A percentile compares a stretch with the other conserved stretches of the same genome.
phyloP scores from a whole-genome alignment of 1,140 invertebrate species.

The Leptinotarsa lineolata region DNA sequence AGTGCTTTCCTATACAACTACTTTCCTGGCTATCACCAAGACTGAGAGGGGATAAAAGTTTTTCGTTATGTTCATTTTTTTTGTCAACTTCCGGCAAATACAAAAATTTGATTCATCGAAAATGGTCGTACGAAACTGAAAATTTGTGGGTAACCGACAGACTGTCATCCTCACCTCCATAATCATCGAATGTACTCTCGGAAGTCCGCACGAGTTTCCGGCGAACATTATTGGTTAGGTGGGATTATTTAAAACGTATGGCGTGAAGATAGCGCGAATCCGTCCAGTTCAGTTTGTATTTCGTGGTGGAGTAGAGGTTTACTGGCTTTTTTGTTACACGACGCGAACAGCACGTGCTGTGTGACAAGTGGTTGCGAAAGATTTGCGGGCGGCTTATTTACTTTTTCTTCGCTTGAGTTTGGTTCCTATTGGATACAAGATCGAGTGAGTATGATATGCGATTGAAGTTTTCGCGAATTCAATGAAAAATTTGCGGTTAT shows the following conservation, averaged over 20 bases:
- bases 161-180: not conserved
- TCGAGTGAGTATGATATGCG: not conserved
- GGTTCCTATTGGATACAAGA: not conserved
- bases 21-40: no score
- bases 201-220: not conserved
- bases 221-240: slow-evolving; percentile 6
- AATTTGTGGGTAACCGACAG: not conserved
- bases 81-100: no score
- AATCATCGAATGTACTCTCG: not conserved
- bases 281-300: slow-evolving; percentile 19
- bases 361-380: slow-evolving; percentile 10
- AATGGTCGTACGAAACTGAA: no score
- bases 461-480: no score
- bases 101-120: no score
- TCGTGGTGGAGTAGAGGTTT: slow-evolving; percentile 5
- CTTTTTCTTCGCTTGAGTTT: not conserved
- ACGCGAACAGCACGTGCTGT: not conserved
- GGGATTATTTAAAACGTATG: slow-evolving; percentile 17
- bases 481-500: no score
- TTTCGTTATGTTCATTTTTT: no score
- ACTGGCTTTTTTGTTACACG: slow-evolving; percentile 14
- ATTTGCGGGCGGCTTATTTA: not conserved
- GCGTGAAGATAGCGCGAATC: slow-evolving; percentile 21
- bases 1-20: no score
- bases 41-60: no score